phyloP scores from a whole-genome alignment of 2,113 vertebrate species.

The Peromyscus maniculatus region DNA sequence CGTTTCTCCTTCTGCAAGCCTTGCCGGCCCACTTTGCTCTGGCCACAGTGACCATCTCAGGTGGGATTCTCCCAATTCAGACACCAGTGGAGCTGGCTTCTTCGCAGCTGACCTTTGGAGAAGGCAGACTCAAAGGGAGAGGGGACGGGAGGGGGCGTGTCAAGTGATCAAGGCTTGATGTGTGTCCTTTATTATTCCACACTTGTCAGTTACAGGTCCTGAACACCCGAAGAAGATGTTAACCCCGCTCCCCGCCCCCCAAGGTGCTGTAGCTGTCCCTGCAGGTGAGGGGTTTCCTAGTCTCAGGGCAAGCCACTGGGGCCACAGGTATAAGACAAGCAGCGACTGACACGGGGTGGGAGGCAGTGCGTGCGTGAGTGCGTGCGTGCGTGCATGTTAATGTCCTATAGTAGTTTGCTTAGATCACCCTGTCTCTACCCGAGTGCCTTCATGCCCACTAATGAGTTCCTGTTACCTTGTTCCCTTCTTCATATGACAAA shows the following conservation, averaged over 20 bases:
- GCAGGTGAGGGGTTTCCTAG: neutral
- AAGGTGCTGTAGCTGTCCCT: neutral
- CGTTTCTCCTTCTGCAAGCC: too few relatives aligned
- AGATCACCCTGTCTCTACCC: neutral
- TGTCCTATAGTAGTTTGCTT: neutral
- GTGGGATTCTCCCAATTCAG: too few relatives aligned
- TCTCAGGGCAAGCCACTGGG: neutral
- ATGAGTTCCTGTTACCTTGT: neutral
- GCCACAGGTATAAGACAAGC: neutral
- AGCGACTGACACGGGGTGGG: neutral
- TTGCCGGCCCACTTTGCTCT: too few relatives aligned
- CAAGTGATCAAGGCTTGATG: neutral
- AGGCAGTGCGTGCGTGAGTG: neutral
- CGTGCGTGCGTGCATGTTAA: too few relatives aligned
- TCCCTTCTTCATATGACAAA: neutral
- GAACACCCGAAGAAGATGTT: neutral
- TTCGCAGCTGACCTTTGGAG: neutral
- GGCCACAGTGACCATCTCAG: too few relatives aligned
- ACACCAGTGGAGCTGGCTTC: neutral
- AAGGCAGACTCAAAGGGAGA: neutral
- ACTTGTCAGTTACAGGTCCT: fast-evolving
- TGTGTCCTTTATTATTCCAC: neutral
- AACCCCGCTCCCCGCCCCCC: neutral
- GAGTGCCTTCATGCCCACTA: neutral
- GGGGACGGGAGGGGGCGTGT: neutral